Evolutionary conservation across 2,888 invertebrate species (phyloP).

Genomic region (Pachycephus smyrnensis): DNA sequence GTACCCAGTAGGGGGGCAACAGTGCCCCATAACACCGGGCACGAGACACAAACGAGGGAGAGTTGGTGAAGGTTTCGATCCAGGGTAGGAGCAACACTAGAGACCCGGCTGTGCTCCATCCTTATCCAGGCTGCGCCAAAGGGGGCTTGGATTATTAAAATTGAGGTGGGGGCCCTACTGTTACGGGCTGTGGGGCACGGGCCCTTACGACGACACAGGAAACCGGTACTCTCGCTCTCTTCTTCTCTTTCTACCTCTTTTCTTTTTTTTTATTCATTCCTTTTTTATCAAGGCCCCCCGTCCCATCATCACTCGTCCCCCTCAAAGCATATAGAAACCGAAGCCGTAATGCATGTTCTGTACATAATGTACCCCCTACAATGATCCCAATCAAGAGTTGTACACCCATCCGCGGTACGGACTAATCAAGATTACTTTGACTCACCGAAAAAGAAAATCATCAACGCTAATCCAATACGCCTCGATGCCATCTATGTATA

Average conservation of each 20-base stretch:
- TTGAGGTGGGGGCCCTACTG: conserved; percentile 34
- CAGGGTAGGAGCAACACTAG: conserved; percentile 5
- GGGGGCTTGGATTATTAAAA: conserved; percentile 59
- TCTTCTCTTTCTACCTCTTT: conserved; percentile 22
- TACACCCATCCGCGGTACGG: conserved; percentile 14
- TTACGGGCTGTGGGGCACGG: conserved; percentile 18
- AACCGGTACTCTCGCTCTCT: conserved; percentile 41
- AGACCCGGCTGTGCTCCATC: conserved; percentile 26
- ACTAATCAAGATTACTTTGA: conserved; percentile 1
- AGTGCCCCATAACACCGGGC: conserved; percentile 56
- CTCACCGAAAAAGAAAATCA: background rate
- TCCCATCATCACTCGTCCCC: background rate
- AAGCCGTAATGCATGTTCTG: conserved; percentile 38
- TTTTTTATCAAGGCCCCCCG: background rate
- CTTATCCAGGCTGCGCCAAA: conserved; percentile 49
- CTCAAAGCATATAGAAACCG: background rate
- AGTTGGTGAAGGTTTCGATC: background rate
- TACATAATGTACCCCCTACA: conserved; percentile 57
- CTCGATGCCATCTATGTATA: background rate
- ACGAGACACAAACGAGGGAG: conserved; percentile 50
- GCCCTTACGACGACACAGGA: conserved; percentile 31
- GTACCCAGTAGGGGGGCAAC: conserved; percentile 56
- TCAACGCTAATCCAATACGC: background rate
- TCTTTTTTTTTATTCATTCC: background rate
- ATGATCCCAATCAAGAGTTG: conserved; percentile 57